Conservation (phyloP, 1,140 invertebrate genomes). For the Kradibia gibbosae region DNA sequence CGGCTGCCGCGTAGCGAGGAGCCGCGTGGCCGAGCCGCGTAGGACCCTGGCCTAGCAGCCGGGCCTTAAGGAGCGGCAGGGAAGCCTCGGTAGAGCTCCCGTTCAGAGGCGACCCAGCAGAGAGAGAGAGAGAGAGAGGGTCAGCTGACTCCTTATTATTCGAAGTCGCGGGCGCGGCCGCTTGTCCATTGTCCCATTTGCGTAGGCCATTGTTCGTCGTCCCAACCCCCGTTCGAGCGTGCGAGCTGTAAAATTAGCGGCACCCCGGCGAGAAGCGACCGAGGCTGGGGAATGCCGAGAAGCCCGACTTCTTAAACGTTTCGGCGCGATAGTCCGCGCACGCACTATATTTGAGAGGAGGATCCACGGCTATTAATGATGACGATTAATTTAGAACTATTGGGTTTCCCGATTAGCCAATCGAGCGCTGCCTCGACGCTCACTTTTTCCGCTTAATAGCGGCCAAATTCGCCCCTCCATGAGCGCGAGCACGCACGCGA, state of each 20-base stretch:
- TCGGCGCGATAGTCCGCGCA: conserved; percentile 39
- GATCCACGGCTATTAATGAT: conserved; percentile 69
- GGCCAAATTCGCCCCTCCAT: not conserved
- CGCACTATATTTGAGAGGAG: conserved; percentile 34
- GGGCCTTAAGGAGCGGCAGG: too few relatives aligned
- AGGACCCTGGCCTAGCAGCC: too few relatives aligned
- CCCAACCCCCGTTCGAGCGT: conserved; percentile 30
- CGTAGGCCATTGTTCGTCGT: conserved; percentile 39
- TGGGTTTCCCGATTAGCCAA: conserved; percentile 72
- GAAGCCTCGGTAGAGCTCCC: too few relatives aligned
- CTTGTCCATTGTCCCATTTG: conserved; percentile 36
- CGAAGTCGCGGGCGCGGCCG: conserved; percentile 8
- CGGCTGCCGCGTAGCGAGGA: too few relatives aligned
- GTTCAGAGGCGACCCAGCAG: not conserved
- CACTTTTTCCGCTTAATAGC: not conserved
- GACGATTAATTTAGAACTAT: conserved; percentile 74
- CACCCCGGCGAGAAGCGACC: conserved; percentile 42
- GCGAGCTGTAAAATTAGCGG: conserved; percentile 40
- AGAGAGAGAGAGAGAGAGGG: not conserved
- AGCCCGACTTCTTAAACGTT: conserved; percentile 52
- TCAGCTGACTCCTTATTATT: conserved; percentile 41
- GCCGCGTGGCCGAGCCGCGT: not conserved
- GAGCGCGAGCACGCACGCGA: not conserved
- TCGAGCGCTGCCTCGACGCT: conserved; percentile 46
- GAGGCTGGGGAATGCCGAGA: conserved; percentile 56